phyloP scores from a whole-genome alignment of 2,113 vertebrate genomes.

The Stomatorhinus ivindoensis region DNA sequence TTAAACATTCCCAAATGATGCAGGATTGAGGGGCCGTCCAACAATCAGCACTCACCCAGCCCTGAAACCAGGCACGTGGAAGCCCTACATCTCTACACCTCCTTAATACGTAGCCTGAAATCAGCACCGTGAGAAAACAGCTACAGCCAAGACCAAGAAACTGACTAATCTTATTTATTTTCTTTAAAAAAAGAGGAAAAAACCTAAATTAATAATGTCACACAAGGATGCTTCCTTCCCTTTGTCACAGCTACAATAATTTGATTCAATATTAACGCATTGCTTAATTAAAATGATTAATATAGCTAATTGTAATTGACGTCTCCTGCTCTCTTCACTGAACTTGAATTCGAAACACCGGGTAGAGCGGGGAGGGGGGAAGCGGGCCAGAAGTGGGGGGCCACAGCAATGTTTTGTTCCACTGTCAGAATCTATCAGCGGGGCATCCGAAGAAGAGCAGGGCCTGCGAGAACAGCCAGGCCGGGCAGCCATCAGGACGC shows the following conservation, averaged over 20 bases:
- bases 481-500: not conserved
- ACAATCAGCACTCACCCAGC: not conserved
- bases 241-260: slow-evolving; percentile 55
- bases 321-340: slow-evolving; percentile 32
- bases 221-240: slow-evolving; percentile 44
- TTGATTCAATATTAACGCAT: slow-evolving; percentile 67
- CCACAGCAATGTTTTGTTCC: not conserved
- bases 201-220: slow-evolving; percentile 61
- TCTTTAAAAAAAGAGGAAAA: slow-evolving; percentile 47
- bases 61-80: not conserved
- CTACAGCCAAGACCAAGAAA: slow-evolving; percentile 45
- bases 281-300: slow-evolving; percentile 69
- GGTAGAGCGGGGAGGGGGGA: not conserved
- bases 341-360: slow-evolving; percentile 31
- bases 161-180: slow-evolving; percentile 19
- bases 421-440: slow-evolving; percentile 13
- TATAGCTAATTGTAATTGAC: slow-evolving; percentile 66
- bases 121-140: slow-evolving; percentile 56
- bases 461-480: not conserved
- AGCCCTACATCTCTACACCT: not conserved
- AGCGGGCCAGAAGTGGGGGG: not conserved
- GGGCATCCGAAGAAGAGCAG: not conserved
- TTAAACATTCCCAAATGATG: not conserved
- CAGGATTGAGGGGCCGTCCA: not conserved
- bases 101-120: slow-evolving; percentile 17